A percentile compares a stretch with the other conserved stretches of the same genome.
Evolutionary conservation across 2,888 invertebrate genomes (phyloP).

Genomic region (Barypeithes pellucidus): DNA sequence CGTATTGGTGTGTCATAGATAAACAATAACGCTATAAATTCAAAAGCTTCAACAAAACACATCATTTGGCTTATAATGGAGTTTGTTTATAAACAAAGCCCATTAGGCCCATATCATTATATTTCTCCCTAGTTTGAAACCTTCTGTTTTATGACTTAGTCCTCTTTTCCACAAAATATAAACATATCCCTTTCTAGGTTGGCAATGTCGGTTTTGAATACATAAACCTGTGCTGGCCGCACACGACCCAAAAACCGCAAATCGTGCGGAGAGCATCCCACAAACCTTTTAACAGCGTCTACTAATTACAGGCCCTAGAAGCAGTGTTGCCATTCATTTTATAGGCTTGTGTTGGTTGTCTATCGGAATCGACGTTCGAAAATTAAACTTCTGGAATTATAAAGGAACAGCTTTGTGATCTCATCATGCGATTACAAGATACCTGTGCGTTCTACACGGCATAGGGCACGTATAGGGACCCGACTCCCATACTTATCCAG

Average conservation of each 20-base stretch:
- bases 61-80: background rate
- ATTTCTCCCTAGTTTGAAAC: background rate
- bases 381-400: too few relatives aligned
- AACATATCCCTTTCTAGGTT: slow-evolving; percentile 22
- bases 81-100: background rate
- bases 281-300: slow-evolving; percentile 56
- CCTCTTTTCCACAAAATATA: slow-evolving; percentile 17
- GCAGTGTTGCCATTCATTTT: slow-evolving; percentile 30
- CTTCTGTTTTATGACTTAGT: slow-evolving; percentile 1
- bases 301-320: slow-evolving; percentile 36
- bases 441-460: too few relatives aligned
- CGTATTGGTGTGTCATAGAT: too few relatives aligned
- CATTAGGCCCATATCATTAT: background rate
- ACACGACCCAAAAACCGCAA: slow-evolving; percentile 56
- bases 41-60: background rate
- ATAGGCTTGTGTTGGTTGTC: too few relatives aligned
- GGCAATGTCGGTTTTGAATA: slow-evolving; percentile 28
- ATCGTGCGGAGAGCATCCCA: slow-evolving; percentile 55
- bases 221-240: slow-evolving; percentile 42
- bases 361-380: too few relatives aligned
- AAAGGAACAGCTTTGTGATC: too few relatives aligned
- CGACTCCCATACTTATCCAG: too few relatives aligned
- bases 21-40: too few relatives aligned
- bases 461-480: too few relatives aligned
- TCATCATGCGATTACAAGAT: too few relatives aligned